phyloP scores from a whole-genome alignment of 2,797 vertebrate genomes.

The Cuculus canorus region DNA sequence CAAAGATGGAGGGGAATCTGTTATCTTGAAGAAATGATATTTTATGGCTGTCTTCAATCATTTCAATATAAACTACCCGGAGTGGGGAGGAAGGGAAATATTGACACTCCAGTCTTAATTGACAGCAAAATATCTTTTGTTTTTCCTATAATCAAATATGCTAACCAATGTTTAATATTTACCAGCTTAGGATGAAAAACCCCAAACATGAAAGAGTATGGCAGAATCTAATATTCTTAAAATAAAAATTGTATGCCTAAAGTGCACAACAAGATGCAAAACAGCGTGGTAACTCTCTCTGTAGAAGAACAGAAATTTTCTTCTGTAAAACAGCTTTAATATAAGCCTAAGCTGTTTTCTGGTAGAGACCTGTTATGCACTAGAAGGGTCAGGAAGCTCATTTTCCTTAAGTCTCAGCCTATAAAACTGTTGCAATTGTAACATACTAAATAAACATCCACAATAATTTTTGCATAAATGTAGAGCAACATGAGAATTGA shows the following conservation, averaged over 20 bases:
- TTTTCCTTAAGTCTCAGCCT: conserved; percentile 49
- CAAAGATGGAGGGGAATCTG: neutral
- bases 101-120: neutral
- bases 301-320: neutral
- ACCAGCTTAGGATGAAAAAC: neutral
- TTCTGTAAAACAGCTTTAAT: conserved; percentile 4
- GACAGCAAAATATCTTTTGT: neutral
- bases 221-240: neutral
- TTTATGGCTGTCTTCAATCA: neutral
- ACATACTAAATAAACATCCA: conserved; percentile 36
- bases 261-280: neutral
- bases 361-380: neutral
- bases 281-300: neutral
- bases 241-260: neutral
- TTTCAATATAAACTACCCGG: neutral
- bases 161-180: neutral
- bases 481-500: conserved; percentile 59
- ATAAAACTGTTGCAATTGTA: neutral
- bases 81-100: no score
- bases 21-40: neutral
- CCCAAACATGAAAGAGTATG: neutral
- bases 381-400: conserved; percentile 65
- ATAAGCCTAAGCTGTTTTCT: conserved; percentile 13
- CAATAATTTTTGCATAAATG: conserved; percentile 66
- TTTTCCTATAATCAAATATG: neutral